Evolutionary conservation across 2,888 invertebrate species (phyloP), one percentile per base, ranked within the genome.

Genomic region (Sarcophaga variegata): DNA sequence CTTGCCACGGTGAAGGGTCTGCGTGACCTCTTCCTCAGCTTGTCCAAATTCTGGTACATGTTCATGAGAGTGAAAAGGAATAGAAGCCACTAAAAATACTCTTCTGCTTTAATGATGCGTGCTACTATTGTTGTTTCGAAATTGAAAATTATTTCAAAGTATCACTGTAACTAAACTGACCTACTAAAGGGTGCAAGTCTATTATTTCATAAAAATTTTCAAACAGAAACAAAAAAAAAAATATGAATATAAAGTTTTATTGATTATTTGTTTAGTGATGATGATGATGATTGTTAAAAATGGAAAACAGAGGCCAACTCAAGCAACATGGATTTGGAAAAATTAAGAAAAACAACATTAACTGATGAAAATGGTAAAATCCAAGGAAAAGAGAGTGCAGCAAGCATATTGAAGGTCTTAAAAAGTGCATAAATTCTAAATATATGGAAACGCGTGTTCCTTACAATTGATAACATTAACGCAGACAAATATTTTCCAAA

Each of bases 241-340:
- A 83, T 86, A 88, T 80, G 27, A 49, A 71, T 71, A 89, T 76
- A 81, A 88, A 88, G 81, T 86, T 88, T 88, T 88, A 87, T 88
- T 86, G 84, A 87, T 66, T 88, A 86, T 88, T 87, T 88, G 88
- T 87, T 89, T 87, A 87, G 54, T 79, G 78, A 72, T 80, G 85
- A 85, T 87, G 89, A 90, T 90, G 78, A 72, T 80, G 85, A 85
- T 87, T 90, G 90, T 90, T 90, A 90, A 90, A 88, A 90, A 90
- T 89, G 88, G 89, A 54, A 79, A 79, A 72, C 79, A 82, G 75
- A 84, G 59, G 54, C 74, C 47, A 74, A 59, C 8, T n/a, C 14
- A 67, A 37, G 27, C n/a, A 59, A 37, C 2, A 37, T 37, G 10
- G 37, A 37, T 37, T 37, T 37, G 37, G 37, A 37, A 70, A 6